Evolutionary conservation across 2,797 vertebrate genomes (phyloP), one percentile per base, ranked within the genome.

Genomic region (Sciaenops ocellatus): DNA sequence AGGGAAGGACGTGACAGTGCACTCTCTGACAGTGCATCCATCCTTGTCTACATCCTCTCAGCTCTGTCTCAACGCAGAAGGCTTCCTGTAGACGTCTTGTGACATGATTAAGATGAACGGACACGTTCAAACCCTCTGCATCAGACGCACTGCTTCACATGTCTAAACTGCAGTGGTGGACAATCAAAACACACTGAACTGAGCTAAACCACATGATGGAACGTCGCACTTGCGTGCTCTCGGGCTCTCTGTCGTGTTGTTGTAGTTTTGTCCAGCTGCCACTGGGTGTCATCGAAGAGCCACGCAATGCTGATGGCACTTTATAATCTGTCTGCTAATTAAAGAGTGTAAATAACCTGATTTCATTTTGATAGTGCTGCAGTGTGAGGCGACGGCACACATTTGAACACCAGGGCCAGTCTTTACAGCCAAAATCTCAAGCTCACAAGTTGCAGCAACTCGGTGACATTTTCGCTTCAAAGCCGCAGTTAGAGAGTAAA

Each of bases 1-100:
- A 57, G 10, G 78, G 89, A 87, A 87, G 88, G 79, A 86, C 54
- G 80, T 87, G 88, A 87, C 62, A 57, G 17, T 80, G 84, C 83
- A 59, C 50, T 79, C 50, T 79, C 68, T 79, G 81, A 83, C 55
- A 73, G 50, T 42, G 6, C n/a, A 7, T 51, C 61, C 47, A 34
- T 61, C 69, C 78, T 83, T 76, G 87, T 87, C 84, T 85, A 51
- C 56, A 48, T 81, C 76, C 74, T 54, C 56, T 78, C 80, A 85
- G 82, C 55, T 65, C 28, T n/a, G 42, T 61, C 65, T 68, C 54
- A 63, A 61, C n/a, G 18, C 24, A 6, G 4, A 66, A 7, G 8
- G 17, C 63, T 86, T 84, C 70, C 82, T 84, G 66, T 67, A 28
- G 50, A 50, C 22, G 6, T 63, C 6, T 56, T 9, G 30, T 30